phyloP scores from a whole-genome alignment of 92 coral and sea anemone species.

The Ricordea florida region DNA sequence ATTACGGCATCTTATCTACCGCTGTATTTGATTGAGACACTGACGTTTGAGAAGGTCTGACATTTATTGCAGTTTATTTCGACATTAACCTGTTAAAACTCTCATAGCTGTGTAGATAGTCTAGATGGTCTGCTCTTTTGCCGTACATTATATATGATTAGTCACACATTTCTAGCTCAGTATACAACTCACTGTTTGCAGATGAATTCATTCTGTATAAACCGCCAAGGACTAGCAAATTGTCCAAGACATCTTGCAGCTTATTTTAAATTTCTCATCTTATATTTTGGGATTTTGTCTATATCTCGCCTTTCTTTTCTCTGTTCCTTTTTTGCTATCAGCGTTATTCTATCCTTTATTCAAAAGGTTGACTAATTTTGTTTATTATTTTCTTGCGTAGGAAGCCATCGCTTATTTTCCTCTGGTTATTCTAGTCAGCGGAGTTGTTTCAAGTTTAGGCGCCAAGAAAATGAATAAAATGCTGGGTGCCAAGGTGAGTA shows the following conservation, averaged over 20 bases:
- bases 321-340: too few species aligned
- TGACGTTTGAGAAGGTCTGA: conserved; percentile 72
- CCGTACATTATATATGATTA: too few species aligned
- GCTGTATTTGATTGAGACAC: conserved; percentile 71
- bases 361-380: neutral
- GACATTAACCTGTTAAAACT: too few species aligned
- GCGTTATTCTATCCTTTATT: too few species aligned
- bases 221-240: too few species aligned
- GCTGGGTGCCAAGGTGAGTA: conserved; percentile 75
- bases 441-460: conserved; percentile 73
- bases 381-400: neutral
- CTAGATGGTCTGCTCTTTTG: too few species aligned
- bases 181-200: too few species aligned
- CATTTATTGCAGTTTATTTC: neutral
- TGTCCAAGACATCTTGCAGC: too few species aligned
- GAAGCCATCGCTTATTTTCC: conserved; percentile 84
- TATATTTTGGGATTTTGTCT: neutral
- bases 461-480: conserved; percentile 71
- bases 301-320: too few species aligned
- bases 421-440: conserved; percentile 69
- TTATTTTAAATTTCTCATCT: neutral
- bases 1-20: conserved; percentile 65
- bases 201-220: too few species aligned
- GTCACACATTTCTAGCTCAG: too few species aligned
- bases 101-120: too few species aligned